Evolutionary conservation across 2,888 invertebrate genomes (phyloP), one percentile per base, ranked within the genome.

Genomic region (Pristionchus arcanus): DNA sequence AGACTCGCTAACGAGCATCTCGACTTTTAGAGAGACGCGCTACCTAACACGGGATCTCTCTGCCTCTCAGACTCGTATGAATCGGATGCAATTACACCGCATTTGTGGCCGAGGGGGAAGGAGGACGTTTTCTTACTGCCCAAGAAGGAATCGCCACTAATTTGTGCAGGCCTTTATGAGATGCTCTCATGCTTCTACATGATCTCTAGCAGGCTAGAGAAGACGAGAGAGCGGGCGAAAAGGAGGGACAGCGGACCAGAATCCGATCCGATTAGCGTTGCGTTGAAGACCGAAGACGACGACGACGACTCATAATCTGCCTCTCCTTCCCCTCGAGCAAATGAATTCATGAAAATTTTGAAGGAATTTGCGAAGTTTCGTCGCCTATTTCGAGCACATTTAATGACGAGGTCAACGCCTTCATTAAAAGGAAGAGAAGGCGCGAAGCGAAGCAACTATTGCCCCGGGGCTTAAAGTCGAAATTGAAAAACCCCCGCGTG

Each of bases 331-430:
- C 63, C 63, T 49, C 37, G 49, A 28, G 49, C 37, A 81, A 63
- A 63, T 63, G 81, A 81, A 49, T 81, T 81, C 81, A 81, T 81
- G 53, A 15, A n/a, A 81, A 49, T 34, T 42, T n/a, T 5, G 25
- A n/a, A 28, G 49, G n/a, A 53, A 81, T 81, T 81, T n/a, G 49
- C 81, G 49, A 81, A 49, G 13, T 81, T 81, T 19, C 19, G 81
- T 7, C 81, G 81, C 34, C 81, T 81, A 81, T 81, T 81, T 81
- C n/a, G 49, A 81, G 81, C n/a, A 15, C 49, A 15, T 28, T 15
- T 49, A 81, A 81, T 81, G 81, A 81, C 81, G 81, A 81, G 81
- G 81, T 81, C 81, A 53, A 53, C 9, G 81, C 42, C 42, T 81
- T 81, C 81, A 81, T 81, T 81, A 81, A 49, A 81, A 53, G 19